Percentiles rank a stretch among this genome's conserved stretches.
These are phyloP conservation scores for Acanthaster planci DNA, from an alignment of 35 echinoderm and acorn worm genomes.

Conservation along the genomic window DNA sequence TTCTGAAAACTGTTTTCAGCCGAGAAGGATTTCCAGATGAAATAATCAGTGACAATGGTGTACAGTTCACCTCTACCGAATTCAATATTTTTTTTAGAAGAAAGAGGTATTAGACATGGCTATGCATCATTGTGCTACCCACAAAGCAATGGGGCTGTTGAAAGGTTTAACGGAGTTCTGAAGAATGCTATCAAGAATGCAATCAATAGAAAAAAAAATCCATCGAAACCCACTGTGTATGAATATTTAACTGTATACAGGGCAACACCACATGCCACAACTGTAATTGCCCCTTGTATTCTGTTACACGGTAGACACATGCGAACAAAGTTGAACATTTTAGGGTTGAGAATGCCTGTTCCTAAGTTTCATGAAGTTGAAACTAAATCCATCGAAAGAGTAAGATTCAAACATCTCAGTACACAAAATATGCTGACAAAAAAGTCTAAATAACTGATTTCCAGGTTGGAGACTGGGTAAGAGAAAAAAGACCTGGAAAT, in stretches of 20 bases:
- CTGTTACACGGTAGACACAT: slow-evolving; percentile 27
- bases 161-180: slow-evolving; percentile 46
- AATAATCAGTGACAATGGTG: slow-evolving; percentile 25
- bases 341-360: background rate
- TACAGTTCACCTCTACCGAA: slow-evolving; percentile 40
- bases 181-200: slow-evolving; percentile 40
- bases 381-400: background rate
- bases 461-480: slow-evolving; percentile 32
- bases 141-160: slow-evolving; percentile 43
- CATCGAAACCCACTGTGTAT: background rate
- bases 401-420: background rate
- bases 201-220: background rate
- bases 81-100: slow-evolving; percentile 36
- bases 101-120: slow-evolving; percentile 33
- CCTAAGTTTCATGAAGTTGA: background rate
- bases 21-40: slow-evolving; percentile 47
- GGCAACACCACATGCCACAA: slow-evolving; percentile 36
- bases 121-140: slow-evolving; percentile 30
- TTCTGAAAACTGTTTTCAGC: slow-evolving; percentile 50
- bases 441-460: slow-evolving; percentile 26
- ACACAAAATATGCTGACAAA: background rate
- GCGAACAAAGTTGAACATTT: slow-evolving; percentile 35
- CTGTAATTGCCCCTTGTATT: background rate
- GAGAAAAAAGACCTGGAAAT: slow-evolving; percentile 23
- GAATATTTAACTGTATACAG: slow-evolving; percentile 29